These are phyloP conservation scores for Leptinotarsa juncta DNA, from an alignment of 2,888 invertebrate species.

Conservation along the genomic window DNA sequence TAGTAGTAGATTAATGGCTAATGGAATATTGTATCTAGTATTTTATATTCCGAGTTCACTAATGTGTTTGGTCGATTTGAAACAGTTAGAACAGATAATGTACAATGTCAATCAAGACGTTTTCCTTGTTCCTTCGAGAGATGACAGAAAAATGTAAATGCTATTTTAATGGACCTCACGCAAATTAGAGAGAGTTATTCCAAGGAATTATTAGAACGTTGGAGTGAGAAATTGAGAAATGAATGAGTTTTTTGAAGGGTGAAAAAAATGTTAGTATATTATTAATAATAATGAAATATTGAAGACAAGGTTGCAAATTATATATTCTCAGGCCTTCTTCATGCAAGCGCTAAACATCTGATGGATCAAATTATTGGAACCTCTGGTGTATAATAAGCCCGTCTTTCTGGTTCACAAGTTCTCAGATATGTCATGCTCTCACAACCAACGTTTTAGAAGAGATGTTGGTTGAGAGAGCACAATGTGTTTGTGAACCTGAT, in stretches of 20 bases:
- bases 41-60: not conserved
- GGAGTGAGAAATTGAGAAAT: not conserved
- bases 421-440: no score
- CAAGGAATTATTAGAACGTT: not conserved
- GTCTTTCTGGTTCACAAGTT: no score
- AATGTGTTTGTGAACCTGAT: no score
- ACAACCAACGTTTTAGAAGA: no score
- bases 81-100: conserved; percentile 6
- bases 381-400: no score
- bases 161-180: not conserved
- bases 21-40: conserved; percentile 7
- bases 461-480: no score
- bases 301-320: no score
- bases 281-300: no score
- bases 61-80: conserved; percentile 12
- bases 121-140: conserved; percentile 3
- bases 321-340: no score
- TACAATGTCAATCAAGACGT: conserved; percentile 15
- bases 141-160: conserved; percentile 2
- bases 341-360: no score
- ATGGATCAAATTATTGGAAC: no score
- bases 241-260: not conserved
- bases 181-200: not conserved
- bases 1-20: not conserved
- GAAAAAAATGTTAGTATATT: no score